Conservation (phyloP, 2,113 vertebrate species). For the Motacilla alba region DNA sequence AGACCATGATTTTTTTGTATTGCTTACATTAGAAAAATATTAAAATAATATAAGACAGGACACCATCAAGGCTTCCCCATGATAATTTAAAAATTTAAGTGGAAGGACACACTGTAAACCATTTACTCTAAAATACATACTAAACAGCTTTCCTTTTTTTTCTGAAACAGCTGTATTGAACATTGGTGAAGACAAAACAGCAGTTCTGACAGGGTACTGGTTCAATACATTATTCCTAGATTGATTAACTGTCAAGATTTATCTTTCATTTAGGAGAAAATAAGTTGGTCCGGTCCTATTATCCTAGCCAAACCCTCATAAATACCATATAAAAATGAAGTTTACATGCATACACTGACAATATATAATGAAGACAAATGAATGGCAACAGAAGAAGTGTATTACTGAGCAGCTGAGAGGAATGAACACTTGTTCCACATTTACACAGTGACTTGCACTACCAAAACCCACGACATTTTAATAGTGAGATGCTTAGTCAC, state of each 20-base stretch:
- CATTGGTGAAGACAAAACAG: background rate
- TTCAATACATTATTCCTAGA: background rate
- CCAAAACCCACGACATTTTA: background rate
- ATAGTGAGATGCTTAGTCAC: background rate
- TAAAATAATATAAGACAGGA: background rate
- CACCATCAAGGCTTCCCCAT: background rate
- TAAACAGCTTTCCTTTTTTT: background rate
- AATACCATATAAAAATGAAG: background rate
- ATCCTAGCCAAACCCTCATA: background rate
- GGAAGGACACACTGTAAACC: background rate
- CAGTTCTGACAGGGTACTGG: background rate
- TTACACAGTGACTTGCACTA: background rate
- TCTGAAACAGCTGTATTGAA: background rate
- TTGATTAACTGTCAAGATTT: conserved; percentile 17
- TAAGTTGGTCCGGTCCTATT: background rate
- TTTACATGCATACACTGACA: background rate
- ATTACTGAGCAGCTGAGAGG: background rate
- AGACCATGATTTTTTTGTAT: background rate
- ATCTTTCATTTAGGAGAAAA: background rate
- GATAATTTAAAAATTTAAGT: background rate
- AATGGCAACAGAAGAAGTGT: background rate
- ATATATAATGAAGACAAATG: background rate
- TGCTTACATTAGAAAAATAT: background rate
- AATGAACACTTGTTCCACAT: background rate
- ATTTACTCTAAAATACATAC: background rate